Percentiles rank a stretch among this genome's conserved stretches.
These are phyloP conservation scores for Gryllus longicercus DNA, from an alignment of 2,888 invertebrate species.

Conservation along the genomic window DNA sequence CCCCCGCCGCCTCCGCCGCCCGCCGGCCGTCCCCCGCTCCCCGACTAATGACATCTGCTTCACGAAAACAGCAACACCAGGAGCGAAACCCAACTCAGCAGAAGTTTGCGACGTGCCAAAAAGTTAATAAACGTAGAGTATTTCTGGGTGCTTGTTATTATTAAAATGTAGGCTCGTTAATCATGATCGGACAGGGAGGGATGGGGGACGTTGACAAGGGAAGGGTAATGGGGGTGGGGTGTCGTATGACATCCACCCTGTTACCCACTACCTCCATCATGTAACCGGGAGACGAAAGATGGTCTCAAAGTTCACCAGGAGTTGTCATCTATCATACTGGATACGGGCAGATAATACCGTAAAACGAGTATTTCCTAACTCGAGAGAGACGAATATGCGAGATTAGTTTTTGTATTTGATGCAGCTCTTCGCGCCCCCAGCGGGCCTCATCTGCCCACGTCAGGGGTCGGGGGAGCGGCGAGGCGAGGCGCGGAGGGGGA, in stretches of 20 bases:
- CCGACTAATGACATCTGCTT: conserved; percentile 17
- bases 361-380: conserved; percentile 11
- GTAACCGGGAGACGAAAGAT: conserved; percentile 17
- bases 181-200: conserved; percentile 11
- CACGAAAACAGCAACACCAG: conserved; percentile 17
- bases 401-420: neutral
- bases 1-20: neutral
- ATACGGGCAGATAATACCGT: neutral
- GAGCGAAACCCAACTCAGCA: neutral
- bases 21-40: neutral
- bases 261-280: neutral
- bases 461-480: neutral
- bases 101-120: conserved; percentile 24
- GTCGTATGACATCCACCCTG: neutral
- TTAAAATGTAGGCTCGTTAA: conserved; percentile 10
- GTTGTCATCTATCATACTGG: conserved; percentile 17
- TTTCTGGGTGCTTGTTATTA: conserved; percentile 1
- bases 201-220: neutral
- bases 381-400: conserved; percentile 17
- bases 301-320: neutral
- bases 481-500: neutral
- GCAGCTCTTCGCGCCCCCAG: neutral
- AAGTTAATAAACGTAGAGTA: conserved; percentile 28
- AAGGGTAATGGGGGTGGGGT: neutral
- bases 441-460: neutral